Evolutionary conservation across 2,888 invertebrate species (phyloP), one percentile per base, ranked within the genome.

Genomic region (Dryobotodes eremita): DNA sequence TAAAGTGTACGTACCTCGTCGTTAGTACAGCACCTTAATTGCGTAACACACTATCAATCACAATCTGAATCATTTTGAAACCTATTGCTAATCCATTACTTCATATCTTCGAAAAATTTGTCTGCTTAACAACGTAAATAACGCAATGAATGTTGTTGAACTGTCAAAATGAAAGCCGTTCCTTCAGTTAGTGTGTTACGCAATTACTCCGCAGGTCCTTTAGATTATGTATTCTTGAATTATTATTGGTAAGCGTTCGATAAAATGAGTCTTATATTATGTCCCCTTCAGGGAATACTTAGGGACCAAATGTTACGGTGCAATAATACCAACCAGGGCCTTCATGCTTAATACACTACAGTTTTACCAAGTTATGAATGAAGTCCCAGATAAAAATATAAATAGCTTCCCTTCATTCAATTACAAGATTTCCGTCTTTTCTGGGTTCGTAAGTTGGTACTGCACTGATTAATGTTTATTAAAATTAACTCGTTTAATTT

Each of bases 361-460:
- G 50, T 15, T 73, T 36, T 3, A 0, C 17, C 42, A 50, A 48
- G 17, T 46, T 31, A 42, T 31, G 17, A 66, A 68, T 42, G 4
- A 15, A 42, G n/a, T 53, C 26, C 59, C 42, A 53, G 5, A n/a
- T 13, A 57, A 1, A 13, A 62, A 64, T 23, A 20, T 31, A 15
- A 70, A 36, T 53, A 15, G 26, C 61, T 70, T 70, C 50, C 64
- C 68, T 64, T 71, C 31, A 46, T 23, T 55, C 68, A 64, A 70
- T 71, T 11, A 53, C 20, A n/a, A 46, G 42, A 53, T 53, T 59
- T 66, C 46, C 65, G 15, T 7, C 7, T 5, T 53, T 59, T 59
- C 78, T 69, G 46, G 53, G 68, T 20, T 77, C 73, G 42, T 20
- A 75, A 61, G 23, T 73, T 23, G 17, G 42, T 36, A 65, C 65